Conservation (phyloP, 2,797 vertebrate species). For the Fundulus diaphanus region DNA sequence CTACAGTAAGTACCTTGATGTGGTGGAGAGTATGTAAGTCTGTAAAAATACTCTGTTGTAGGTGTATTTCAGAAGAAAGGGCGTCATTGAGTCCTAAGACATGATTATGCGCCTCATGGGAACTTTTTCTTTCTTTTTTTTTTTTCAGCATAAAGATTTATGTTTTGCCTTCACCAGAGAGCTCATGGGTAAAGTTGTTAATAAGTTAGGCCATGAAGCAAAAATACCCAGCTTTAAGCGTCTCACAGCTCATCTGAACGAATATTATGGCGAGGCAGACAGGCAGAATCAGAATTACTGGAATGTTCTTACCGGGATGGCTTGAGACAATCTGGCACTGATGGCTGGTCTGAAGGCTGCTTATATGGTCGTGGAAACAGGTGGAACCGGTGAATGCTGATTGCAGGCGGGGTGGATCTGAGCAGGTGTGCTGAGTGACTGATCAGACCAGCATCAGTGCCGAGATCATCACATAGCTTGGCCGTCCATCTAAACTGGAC, state of each 20-base stretch:
- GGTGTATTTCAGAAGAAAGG: constrained; percentile 10
- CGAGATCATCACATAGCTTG: no score
- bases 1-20: background rate
- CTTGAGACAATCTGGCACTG: no score
- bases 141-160: background rate
- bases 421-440: background rate
- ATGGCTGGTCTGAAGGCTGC: no score
- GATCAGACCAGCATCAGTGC: no score
- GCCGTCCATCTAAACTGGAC: no score
- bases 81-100: background rate
- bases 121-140: background rate
- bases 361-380: no score
- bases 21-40: constrained; percentile 1
- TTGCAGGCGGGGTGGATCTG: no score
- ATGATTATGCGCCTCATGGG: background rate
- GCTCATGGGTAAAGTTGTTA: background rate
- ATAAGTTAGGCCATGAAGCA: background rate
- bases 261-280: no score
- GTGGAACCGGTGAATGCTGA: no score
- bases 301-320: no score
- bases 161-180: background rate
- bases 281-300: no score
- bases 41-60: background rate
- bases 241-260: background rate
- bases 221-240: background rate